A percentile compares a stretch with the other conserved stretches of the same genome.
phyloP scores from a whole-genome alignment of 2,113 vertebrate genomes.

The Myrmophylax atrothorax region DNA sequence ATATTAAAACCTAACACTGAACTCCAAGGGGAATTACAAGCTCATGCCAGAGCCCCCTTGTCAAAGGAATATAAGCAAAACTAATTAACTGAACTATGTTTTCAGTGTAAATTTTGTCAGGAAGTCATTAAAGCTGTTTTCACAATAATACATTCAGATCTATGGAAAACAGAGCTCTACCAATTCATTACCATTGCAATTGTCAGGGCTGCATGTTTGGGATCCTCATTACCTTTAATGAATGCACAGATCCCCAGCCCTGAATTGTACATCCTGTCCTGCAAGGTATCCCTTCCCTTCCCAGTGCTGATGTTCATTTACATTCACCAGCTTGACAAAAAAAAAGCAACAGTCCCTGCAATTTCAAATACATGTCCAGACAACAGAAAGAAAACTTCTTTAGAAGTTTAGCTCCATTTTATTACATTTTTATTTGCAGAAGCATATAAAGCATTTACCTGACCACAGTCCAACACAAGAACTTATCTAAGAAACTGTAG shows the following conservation, averaged over 20 bases:
- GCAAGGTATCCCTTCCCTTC: background rate
- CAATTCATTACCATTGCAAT: slow-evolving; percentile 31
- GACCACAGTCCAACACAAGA: background rate
- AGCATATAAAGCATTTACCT: background rate
- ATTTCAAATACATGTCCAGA: background rate
- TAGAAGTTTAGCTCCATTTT: background rate
- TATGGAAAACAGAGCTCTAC: slow-evolving; percentile 1
- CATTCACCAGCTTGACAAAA: background rate
- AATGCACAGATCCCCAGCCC: background rate
- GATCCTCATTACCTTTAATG: slow-evolving; percentile 38
- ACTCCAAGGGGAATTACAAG: slow-evolving; percentile 34
- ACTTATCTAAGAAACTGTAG: background rate
- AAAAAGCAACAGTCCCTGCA: background rate
- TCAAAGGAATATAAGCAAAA: slow-evolving; percentile 31
- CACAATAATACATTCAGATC: slow-evolving; percentile 5
- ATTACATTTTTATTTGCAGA: background rate
- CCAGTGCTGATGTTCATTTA: accelerated
- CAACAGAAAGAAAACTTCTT: background rate
- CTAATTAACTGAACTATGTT: slow-evolving; percentile 36
- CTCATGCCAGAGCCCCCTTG: background rate
- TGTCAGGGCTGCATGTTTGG: slow-evolving; percentile 10
- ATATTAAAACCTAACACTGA: background rate
- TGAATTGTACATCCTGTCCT: background rate
- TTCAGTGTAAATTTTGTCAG: slow-evolving; percentile 40
- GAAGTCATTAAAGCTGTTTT: slow-evolving; percentile 52